A percentile compares a stretch with the other conserved stretches of the same genome.
These are phyloP conservation scores for Dipodomys ordii DNA, from an alignment of 2,113 vertebrate genomes.

Conservation along the genomic window DNA sequence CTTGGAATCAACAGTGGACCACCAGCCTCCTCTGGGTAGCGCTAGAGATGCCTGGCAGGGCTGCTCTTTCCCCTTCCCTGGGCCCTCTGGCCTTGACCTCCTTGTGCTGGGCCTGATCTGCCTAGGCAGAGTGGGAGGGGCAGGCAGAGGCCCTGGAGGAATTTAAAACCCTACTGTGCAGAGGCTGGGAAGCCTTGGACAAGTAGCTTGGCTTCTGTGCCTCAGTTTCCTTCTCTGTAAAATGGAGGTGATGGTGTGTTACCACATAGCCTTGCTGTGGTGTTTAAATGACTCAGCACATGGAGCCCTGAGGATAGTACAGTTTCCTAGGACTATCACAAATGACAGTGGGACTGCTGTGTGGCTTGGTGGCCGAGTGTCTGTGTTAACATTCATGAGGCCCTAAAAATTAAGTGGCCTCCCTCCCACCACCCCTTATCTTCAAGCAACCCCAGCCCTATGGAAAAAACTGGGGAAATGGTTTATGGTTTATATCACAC, in stretches of 20 bases:
- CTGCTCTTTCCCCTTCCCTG: too few relatives aligned
- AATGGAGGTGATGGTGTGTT: fast-evolving
- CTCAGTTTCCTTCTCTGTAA: neutral
- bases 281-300: too few relatives aligned
- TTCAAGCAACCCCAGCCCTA: too few relatives aligned
- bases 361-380: neutral
- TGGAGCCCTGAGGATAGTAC: neutral
- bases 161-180: fast-evolving
- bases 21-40: too few relatives aligned
- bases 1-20: neutral
- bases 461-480: too few relatives aligned
- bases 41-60: too few relatives aligned
- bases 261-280: neutral
- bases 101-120: neutral
- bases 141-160: neutral
- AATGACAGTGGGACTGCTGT: too few relatives aligned
- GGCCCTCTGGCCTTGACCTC: too few relatives aligned
- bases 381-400: neutral
- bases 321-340: neutral
- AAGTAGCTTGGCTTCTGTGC: neutral
- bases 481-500: too few relatives aligned
- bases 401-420: neutral
- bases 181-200: neutral
- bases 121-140: neutral
- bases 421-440: too few relatives aligned